Base-by-base conservation (phyloP, 2,888 invertebrate genomes). In the Nemapogon koenigi region DNA sequence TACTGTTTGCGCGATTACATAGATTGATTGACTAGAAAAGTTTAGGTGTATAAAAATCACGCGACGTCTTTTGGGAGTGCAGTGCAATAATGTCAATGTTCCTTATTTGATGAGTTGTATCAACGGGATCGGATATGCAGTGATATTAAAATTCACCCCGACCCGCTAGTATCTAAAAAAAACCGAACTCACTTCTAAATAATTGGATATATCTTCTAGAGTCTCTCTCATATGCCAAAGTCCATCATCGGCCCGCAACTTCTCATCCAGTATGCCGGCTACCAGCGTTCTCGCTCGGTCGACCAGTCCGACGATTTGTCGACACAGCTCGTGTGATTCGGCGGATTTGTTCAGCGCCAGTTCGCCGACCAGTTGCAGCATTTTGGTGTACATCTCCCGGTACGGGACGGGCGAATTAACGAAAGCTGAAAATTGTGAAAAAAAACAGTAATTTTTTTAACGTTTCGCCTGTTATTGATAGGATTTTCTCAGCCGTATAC, bases 151-250 rank as follows among this genome's bases (percentile, higher is more conserved):
- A n/a, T n/a, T n/a, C n/a, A n/a, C n/a, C n/a, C n/a, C n/a, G n/a
- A n/a, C n/a, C n/a, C n/a, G n/a, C n/a, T n/a, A n/a, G n/a, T n/a
- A n/a, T n/a, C n/a, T n/a, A n/a, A n/a, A n/a, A n/a, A n/a, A n/a
- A n/a, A n/a, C n/a, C n/a, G n/a, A 14, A 51, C 64, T 50, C 38
- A 87, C 88, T 81, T 88, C 88, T 42, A 86, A 63, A 50, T 79
- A 81, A 51, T 84, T 83, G 13, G 84, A 81, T 22, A 84, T 66
- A 19, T 66, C 63, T 50, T 83, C 85, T 46, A 85, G 70, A 3
- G 72, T 59, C 18, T 75, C 76, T 10, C 83, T 59, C 39, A 79
- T 57, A 15, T 51, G 49, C 80, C 82, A 83, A 8, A 66, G 52
- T 4, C 59, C 55, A 35, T 68, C 58, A 18, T 59, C 46, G 25